Base-by-base conservation (phyloP, 2,797 vertebrate species). In the Gymnoscopelus braueri region DNA sequence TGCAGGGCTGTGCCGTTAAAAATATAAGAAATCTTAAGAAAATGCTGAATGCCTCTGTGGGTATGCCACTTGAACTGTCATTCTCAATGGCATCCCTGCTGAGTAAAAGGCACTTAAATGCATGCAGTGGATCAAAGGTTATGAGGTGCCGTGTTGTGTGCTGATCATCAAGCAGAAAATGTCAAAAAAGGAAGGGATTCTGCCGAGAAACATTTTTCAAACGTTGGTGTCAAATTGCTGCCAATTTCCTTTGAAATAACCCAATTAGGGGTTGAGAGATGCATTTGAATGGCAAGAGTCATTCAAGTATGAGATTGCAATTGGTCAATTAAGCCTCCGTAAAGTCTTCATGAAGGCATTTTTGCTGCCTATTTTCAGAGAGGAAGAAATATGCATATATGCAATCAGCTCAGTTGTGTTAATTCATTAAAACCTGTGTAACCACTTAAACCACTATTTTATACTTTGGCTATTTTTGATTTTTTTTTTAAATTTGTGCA, bases 221-320 rank as follows among this genome's bases (percentile, higher is more conserved):
- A 56, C 68, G 19, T 67, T 70, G 72, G 76, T 72, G 44, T 84
- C 75, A 78, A 86, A 89, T 87, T 81, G 80, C 74, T 51, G 24
- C 50, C 80, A 73, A 80, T 86, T 88, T 84, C 55, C 74, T 61
- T 71, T 63, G 39, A 77, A 88, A 85, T 72, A 77, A 77, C 72
- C 74, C 73, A 53, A 87, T 86, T 83, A 74, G 72, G 65, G 23
- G 73, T 67, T 77, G 73, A 75, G 80, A 47, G 69, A 71, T 88
- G 89, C 71, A 74, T 50, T 52, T 65, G 69, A 54, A 67, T 77
- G 82, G 64, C 78, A 67, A 65, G 73, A 67, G 79, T 77, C 80
- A 81, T 82, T 88, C 61, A 80, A 78, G 81, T 70, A 71, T 64
- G 74, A 82, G 74, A 81, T 50, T 56, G 78, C 74, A 81, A 81